Evolutionary conservation across 2,888 invertebrate species (phyloP).

Genomic region (Chromoteleia sp.): DNA sequence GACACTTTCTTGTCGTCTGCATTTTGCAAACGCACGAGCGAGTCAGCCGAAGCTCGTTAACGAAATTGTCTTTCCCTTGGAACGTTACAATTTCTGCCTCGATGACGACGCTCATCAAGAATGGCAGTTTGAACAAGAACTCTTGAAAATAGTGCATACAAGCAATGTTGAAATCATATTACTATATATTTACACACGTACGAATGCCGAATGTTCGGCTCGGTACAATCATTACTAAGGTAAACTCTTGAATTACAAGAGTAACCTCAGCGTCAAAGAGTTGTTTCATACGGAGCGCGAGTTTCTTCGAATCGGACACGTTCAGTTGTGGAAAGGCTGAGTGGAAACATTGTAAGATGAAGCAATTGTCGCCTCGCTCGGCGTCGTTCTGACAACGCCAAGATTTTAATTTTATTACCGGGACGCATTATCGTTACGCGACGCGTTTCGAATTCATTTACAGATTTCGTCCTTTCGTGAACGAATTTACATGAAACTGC

Average conservation of each 20-base stretch:
- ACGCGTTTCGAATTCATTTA: not conserved
- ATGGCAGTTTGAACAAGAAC: slow-evolving; percentile 68
- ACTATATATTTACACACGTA: slow-evolving; percentile 60
- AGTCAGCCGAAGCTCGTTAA: slow-evolving; percentile 72
- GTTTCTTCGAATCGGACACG: slow-evolving; percentile 9
- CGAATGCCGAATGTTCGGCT: slow-evolving; percentile 68
- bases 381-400: not conserved
- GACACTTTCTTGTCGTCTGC: slow-evolving; percentile 32
- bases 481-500: no score
- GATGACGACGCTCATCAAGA: slow-evolving; percentile 65
- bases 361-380: slow-evolving; percentile 8
- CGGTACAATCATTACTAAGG: slow-evolving; percentile 74
- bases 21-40: slow-evolving; percentile 66
- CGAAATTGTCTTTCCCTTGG: slow-evolving; percentile 68
- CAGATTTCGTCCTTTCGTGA: not conserved
- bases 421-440: not conserved
- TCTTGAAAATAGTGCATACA: slow-evolving; percentile 56
- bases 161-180: slow-evolving; percentile 51
- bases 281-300: not conserved
- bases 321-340: not conserved
- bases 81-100: slow-evolving; percentile 64
- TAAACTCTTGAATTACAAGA: slow-evolving; percentile 74
- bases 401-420: slow-evolving; percentile 19
- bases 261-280: slow-evolving; percentile 38
- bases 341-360: slow-evolving; percentile 10